A percentile compares a stretch with the other conserved stretches of the same genome.
phyloP scores from a whole-genome alignment of 2,797 vertebrate genomes.

The Clarias platycephalus region DNA sequence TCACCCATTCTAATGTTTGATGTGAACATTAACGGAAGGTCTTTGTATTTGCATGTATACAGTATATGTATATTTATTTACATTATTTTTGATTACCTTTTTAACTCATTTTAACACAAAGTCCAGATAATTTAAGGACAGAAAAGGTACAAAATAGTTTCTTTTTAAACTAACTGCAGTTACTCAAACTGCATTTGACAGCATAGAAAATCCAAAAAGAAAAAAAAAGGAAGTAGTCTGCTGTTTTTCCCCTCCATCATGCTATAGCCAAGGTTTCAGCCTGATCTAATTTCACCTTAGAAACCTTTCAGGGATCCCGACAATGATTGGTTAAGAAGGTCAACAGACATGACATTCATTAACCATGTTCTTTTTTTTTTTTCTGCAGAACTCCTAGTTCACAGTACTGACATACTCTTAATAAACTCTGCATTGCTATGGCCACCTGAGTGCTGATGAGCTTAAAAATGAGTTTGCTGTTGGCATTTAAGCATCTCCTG shows the following conservation, averaged over 20 bases:
- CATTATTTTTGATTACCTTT: neutral
- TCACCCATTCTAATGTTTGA: neutral
- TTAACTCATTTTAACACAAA: neutral
- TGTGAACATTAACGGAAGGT: neutral
- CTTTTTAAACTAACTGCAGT: neutral
- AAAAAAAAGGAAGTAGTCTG: neutral
- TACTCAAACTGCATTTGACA: neutral
- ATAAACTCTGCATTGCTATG: constrained; percentile 45
- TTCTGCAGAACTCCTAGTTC: constrained; percentile 38
- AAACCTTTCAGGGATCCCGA: constrained; percentile 37
- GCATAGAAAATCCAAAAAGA: no score
- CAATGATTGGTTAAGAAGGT: constrained; percentile 46
- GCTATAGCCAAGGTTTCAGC: neutral
- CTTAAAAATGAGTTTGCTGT: constrained; percentile 16
- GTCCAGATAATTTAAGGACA: neutral
- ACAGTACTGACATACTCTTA: constrained; percentile 40
- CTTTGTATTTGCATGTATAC: neutral
- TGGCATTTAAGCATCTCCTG: constrained; percentile 12
- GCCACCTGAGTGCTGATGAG: constrained; percentile 16
- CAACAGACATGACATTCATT: constrained; percentile 46
- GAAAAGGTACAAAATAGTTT: neutral
- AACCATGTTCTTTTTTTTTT: constrained; percentile 12
- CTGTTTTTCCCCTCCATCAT: neutral
- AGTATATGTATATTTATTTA: no score
- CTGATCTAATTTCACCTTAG: constrained; percentile 36